Evolutionary conservation across 2,113 vertebrate species (phyloP), one percentile per base, ranked within the genome.

Genomic region (cattle (Bos taurus)): DNA sequence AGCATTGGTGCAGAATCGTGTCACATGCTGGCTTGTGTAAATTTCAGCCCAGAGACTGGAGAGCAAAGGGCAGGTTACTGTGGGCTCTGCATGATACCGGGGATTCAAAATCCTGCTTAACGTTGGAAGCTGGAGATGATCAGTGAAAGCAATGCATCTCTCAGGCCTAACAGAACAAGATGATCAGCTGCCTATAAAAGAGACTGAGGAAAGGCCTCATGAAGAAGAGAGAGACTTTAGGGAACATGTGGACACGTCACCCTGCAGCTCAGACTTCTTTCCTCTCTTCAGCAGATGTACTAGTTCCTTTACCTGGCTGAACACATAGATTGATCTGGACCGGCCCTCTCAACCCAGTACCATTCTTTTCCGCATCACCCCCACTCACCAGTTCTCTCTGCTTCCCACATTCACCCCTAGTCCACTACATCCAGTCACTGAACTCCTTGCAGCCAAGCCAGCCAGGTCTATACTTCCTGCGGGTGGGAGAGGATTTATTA

Each of bases 1-100:
- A 5, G 15, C 46, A 23, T 0, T 8, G 0, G 33, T 14, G 19
- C 6, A 54, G n/a, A 48, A 80, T 10, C 1, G 0, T 5, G 26
- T 26, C 30, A 14, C 36, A 26, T 1, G 2, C 2, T 12, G 23
- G 60, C 7, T 90, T 28, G 1, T 0, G 21, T 50, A 57, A 77
- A 64, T 7, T 6, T 2, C 50, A 71, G n/a, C 21, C 33, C 86
- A 95, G 84, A 84, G 43, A 23, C 6, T 14, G 23, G 52, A 40
- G 14, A 92, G 48, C 5, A 6, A 40, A 64, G 21, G 60, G 30
- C 64, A 64, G 33, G 3, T 25, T 26, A 30, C 52, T 60, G 2
- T 43, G 60, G 74, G 19, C 23, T 88, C 62, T 16, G 25, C 19
- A 21, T 48, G 56, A 46, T 16, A 7, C 2, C 30, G 52, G 89